Conservation (phyloP, 2,888 invertebrate species). For the Lypha dubia region DNA sequence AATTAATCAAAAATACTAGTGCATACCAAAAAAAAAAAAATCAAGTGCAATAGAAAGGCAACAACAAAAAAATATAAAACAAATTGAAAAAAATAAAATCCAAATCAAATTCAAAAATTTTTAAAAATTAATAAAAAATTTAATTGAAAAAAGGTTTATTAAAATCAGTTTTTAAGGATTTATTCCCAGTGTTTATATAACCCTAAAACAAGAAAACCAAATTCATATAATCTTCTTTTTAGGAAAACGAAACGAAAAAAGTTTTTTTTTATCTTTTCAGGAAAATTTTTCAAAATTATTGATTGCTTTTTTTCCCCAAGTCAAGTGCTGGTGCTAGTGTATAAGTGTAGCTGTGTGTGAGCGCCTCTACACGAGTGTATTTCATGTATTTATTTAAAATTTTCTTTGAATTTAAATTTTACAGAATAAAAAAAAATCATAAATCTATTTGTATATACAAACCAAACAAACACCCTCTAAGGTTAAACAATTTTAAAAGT, state of each 20-base stretch:
- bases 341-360: slow-evolving; percentile 3
- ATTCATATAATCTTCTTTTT: slow-evolving; percentile 38
- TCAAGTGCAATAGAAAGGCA: slow-evolving; percentile 8
- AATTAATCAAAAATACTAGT: background rate
- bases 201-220: slow-evolving; percentile 28
- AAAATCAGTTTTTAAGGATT: background rate
- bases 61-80: background rate
- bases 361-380: slow-evolving; percentile 15
- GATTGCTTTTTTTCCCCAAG: slow-evolving; percentile 18
- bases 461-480: slow-evolving; percentile 18
- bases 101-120: slow-evolving; percentile 3
- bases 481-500: slow-evolving; percentile 56
- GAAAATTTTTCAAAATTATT: slow-evolving; percentile 53
- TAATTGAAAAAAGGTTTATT: slow-evolving; percentile 26
- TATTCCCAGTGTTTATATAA: slow-evolving; percentile 49
- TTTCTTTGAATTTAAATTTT: slow-evolving; percentile 37
- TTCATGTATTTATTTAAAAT: slow-evolving; percentile 28
- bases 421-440: slow-evolving; percentile 34
- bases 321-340: slow-evolving; percentile 11
- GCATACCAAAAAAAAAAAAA: slow-evolving; percentile 16
- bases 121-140: background rate
- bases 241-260: slow-evolving; percentile 18
- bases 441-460: slow-evolving; percentile 36
- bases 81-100: background rate
- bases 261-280: slow-evolving; percentile 43